phyloP scores from a whole-genome alignment of 1,140 invertebrate species.

The Lepidurus couesii region DNA sequence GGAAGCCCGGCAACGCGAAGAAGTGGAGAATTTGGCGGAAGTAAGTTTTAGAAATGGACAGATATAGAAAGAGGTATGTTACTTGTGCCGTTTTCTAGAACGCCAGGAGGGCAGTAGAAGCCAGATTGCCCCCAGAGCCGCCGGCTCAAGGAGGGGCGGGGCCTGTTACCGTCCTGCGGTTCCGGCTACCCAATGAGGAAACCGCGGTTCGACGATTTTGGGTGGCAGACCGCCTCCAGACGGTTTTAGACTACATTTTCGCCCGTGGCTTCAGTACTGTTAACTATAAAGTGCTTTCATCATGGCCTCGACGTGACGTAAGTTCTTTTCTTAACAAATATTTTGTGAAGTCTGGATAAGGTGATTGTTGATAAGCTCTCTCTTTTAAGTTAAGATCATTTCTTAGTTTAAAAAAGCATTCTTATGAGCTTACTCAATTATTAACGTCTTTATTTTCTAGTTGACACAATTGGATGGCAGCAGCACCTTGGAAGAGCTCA shows the following conservation, averaged over 20 bases:
- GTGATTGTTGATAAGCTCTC: conserved; percentile 25
- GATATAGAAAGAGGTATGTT: neutral
- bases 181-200: conserved; percentile 68
- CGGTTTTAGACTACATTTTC: conserved; percentile 75
- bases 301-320: conserved; percentile 87
- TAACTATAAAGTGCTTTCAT: conserved; percentile 84
- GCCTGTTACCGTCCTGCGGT: conserved; percentile 63
- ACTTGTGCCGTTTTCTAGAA: conserved; percentile 43
- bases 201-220: conserved; percentile 68
- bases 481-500: conserved; percentile 69
- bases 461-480: conserved; percentile 68
- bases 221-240: conserved; percentile 57
- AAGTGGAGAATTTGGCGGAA: conserved; percentile 64
- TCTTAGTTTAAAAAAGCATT: conserved; percentile 26
- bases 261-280: conserved; percentile 77
- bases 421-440: conserved; percentile 5
- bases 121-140: conserved; percentile 59
- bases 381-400: neutral
- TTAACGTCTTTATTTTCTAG: conserved; percentile 51
- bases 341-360: conserved; percentile 5
- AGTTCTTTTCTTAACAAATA: conserved; percentile 46
- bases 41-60: conserved; percentile 36
- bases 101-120: conserved; percentile 52
- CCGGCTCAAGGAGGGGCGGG: conserved; percentile 51
- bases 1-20: conserved; percentile 60